Evolutionary conservation across 2,797 vertebrate genomes (phyloP), one percentile per base, ranked within the genome.

Genomic region (Danio tinwini): DNA sequence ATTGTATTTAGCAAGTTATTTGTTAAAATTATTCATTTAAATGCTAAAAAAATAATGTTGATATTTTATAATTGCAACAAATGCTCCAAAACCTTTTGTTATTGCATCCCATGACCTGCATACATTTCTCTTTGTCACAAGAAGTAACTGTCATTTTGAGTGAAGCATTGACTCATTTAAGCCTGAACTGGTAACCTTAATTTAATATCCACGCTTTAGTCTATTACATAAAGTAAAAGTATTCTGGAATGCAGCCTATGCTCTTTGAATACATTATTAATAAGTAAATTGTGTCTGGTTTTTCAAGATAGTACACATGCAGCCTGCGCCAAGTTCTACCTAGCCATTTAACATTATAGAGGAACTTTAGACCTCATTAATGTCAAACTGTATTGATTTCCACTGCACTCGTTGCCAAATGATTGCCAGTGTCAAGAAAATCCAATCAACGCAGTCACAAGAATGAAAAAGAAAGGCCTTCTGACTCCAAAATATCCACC

Each of bases 371-470:
- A 45, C 52, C 52, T 53, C 11, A 86, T 76, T 72, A 72, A 21
- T 17, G 52, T 69, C 17, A 14, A 67, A 64, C 59, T 39, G 12
- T 64, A 84, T 75, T 76, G 82, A 82, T 82, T 76, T 47, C 44
- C 17, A 67, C 40, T 55, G 53, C 64, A 49, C 52, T 40, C 6
- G 16, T 52, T 37, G n/a, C 44, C 55, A 42, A 73, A 75, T 5
- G 59, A 68, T 42, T 64, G 63, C 14, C 58, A 40, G 5, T 39
- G 62, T 80, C n/a, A 50, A 55, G 47, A 72, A 71, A 81, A 78
- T 16, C 1, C 44, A 75, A 80, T 63, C 53, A 78, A 52, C 5
- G 42, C 50, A 29, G 64, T 78, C 63, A 67, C 55, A 78, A 49
- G 64, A 59, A 59, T 56, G 75, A 56, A 59, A 49, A 77, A 59